phyloP scores from a whole-genome alignment of 92 coral and sea anemone genomes.

The Epizoanthus illoricatus region DNA sequence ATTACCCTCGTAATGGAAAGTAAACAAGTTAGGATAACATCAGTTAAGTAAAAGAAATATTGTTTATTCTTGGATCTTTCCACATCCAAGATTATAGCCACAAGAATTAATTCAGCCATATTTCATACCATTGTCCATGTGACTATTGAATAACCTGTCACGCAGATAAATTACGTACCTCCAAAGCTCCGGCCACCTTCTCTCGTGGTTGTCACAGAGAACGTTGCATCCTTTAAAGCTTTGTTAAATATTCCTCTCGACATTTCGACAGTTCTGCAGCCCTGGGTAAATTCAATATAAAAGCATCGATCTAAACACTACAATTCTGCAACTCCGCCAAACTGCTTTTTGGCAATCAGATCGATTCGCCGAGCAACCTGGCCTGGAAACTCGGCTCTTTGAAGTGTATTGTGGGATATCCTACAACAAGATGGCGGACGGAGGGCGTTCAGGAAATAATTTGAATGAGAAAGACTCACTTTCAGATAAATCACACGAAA shows the following conservation, averaged over 20 bases:
- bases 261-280: constrained; percentile 49
- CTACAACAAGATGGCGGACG: constrained; percentile 28
- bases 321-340: neutral
- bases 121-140: neutral
- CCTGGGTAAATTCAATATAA: neutral
- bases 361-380: constrained; percentile 3
- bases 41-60: no score
- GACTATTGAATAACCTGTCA: neutral
- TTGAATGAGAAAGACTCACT: neutral
- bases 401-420: constrained; percentile 28
- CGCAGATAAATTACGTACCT: constrained; percentile 31
- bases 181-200: constrained; percentile 74
- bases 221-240: constrained; percentile 86
- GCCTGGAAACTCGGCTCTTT: neutral
- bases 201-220: constrained; percentile 70
- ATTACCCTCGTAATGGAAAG: no score
- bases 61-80: no score
- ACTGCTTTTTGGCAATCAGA: neutral
- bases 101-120: neutral
- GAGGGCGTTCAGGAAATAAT: neutral
- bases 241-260: constrained; percentile 72
- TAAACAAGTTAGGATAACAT: no score
- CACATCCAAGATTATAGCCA: neutral
- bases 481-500: constrained; percentile 19
- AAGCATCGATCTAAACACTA: neutral